Base-by-base conservation (phyloP, 2,113 vertebrate species). In the Nesogale talazaci region DNA sequence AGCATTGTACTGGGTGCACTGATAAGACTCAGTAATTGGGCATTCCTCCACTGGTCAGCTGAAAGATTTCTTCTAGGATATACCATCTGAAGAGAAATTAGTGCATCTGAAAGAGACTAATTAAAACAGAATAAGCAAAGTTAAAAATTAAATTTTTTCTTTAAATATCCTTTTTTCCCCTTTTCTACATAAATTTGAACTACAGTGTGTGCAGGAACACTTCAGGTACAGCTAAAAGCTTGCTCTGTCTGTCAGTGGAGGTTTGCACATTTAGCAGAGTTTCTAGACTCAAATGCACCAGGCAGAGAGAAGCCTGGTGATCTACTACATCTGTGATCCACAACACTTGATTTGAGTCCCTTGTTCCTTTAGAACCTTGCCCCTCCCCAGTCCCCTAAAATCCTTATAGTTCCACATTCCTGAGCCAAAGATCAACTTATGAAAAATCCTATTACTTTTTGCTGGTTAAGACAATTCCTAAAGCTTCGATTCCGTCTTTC, bases 1-100 rank as follows among this genome's bases (percentile, higher is more conserved):
- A 99, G 99, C 99, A 99, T 99, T 95, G 99, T 99, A 94, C 99
- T 99, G 69, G 99, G 99, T 65, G 99, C 99, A 52, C 99, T 99
- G 98, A 99, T 99, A 88, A 99, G 99, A 74, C 99, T 99, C 93
- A 99, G 98, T 91, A 99, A 98, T 92, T 99, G 99, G 91, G 99
- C 99, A 8, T 99, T 99, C 97, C 99, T 99, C 99, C 99, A 99
- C 95, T 99, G 99, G 96, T 99, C 99, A 78, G 99, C 99, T 7
- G 99, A 99, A 95, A 99, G 99, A 95, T 99, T 99, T 95, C 99
- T 98, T 97, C 99, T 97, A 91, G 99, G 99, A 97, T 99, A 99
- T 0, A 99, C 99, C 99, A 99, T 99, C 97, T 99, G 99, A 95
- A 99, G 98, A 83, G 99, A 99, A 97, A 99, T 98, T 85, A 99